Percentiles rank a stretch among this genome's conserved stretches.
Conservation (phyloP, 2,888 invertebrate genomes). For the Amaurobius ferox region DNA sequence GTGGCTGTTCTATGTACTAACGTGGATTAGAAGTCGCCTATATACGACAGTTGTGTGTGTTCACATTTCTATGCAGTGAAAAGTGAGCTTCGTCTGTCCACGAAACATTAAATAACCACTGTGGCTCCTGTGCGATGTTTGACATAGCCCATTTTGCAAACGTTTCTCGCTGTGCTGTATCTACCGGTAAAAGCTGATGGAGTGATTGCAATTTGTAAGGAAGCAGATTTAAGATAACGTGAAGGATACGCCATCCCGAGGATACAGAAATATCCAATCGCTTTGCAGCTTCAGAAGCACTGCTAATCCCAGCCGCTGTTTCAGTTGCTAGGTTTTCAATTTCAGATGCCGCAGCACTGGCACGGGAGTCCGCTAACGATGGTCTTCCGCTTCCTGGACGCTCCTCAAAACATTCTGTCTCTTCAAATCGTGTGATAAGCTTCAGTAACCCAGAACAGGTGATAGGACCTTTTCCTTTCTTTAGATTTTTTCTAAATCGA, state of each 20-base stretch:
- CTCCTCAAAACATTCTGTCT: too few species aligned
- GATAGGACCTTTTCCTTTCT: too few species aligned
- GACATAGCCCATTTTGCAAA: background rate
- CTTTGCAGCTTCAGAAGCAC: background rate
- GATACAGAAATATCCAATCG: background rate
- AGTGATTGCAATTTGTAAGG: background rate
- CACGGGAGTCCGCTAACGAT: too few species aligned
- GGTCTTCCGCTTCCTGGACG: too few species aligned
- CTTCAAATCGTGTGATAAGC: too few species aligned
- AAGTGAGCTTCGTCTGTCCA: background rate
- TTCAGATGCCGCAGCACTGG: too few species aligned
- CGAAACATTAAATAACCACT: background rate
- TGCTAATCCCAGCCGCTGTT: background rate
- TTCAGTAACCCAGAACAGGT: too few species aligned
- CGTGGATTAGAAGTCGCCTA: background rate
- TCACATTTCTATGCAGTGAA: background rate
- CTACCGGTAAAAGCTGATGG: background rate
- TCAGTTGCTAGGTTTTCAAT: background rate
- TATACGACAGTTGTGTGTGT: background rate
- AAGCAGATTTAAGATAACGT: background rate
- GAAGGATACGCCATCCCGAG: background rate
- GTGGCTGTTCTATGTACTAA: background rate
- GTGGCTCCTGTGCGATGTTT: background rate
- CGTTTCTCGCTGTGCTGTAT: background rate
- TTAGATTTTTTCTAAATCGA: too few species aligned